phyloP scores from a whole-genome alignment of 2,888 invertebrate genomes.

The Encarsia formosa region DNA sequence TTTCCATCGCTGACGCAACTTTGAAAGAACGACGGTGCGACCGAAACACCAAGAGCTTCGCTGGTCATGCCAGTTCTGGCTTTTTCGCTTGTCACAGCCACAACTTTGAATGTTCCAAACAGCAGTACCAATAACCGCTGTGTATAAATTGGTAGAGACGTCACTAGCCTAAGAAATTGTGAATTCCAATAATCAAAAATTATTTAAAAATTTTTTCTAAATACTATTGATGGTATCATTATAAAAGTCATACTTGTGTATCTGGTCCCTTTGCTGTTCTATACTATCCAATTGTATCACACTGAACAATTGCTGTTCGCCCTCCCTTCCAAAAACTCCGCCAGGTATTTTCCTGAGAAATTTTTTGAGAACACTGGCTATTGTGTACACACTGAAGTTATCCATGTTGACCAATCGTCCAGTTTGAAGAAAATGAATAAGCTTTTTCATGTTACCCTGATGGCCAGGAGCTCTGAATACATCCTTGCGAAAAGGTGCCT shows the following conservation, averaged over 20 bases:
- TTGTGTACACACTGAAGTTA: conserved; percentile 95
- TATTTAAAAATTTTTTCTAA: neutral
- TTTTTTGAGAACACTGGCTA: conserved; percentile 96
- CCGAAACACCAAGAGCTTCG: conserved; percentile 91
- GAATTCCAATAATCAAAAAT: conserved; percentile 11
- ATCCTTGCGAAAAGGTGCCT: conserved; percentile 88
- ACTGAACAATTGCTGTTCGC: conserved; percentile 85
- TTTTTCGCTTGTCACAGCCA: conserved; percentile 86
- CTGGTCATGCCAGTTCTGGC: conserved; percentile 92
- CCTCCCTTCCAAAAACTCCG: conserved; percentile 90
- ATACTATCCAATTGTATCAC: conserved; percentile 80
- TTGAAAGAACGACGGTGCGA: conserved; percentile 94
- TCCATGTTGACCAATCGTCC: conserved; percentile 88
- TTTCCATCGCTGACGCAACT: conserved; percentile 93
- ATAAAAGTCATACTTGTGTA: conserved; percentile 69
- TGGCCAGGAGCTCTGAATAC: conserved; percentile 94
- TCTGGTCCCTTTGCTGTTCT: conserved; percentile 83
- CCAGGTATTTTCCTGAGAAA: conserved; percentile 95
- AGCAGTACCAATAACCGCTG: conserved; percentile 90
- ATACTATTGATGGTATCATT: neutral
- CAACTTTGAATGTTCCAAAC: conserved; percentile 95
- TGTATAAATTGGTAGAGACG: conserved; percentile 81
- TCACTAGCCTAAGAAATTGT: conserved; percentile 67
- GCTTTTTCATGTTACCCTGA: conserved; percentile 90
- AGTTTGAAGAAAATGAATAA: conserved; percentile 85